phyloP scores from a whole-genome alignment of 2,113 vertebrate genomes.

The Oplegnathus fasciatus region DNA sequence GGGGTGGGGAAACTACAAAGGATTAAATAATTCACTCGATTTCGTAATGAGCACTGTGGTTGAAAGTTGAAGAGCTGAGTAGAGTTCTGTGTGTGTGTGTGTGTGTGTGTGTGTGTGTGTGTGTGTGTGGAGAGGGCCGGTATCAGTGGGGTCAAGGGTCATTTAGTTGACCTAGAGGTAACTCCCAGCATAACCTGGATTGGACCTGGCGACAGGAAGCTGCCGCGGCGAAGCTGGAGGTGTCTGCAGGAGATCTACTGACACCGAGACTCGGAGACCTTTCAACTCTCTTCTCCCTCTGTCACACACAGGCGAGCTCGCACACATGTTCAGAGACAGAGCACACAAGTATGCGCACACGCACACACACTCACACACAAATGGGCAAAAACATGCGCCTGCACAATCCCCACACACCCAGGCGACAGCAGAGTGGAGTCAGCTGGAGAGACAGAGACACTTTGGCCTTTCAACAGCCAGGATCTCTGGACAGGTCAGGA shows the following conservation, averaged over 20 bases:
- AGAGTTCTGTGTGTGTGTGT: background rate
- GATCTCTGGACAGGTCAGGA: constrained; percentile 82
- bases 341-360: constrained; percentile 38
- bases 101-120: background rate
- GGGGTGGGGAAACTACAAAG: background rate
- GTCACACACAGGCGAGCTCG: constrained; percentile 45
- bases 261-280: constrained; percentile 70
- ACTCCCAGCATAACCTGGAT: constrained; percentile 64
- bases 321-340: constrained; percentile 59
- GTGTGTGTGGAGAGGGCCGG: background rate
- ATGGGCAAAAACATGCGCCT: constrained; percentile 4
- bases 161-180: constrained; percentile 61
- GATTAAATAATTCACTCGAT: background rate
- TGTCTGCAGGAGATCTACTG: constrained; percentile 73
- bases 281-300: constrained; percentile 65
- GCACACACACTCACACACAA: constrained; percentile 18
- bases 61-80: constrained; percentile 10
- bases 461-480: constrained; percentile 81
- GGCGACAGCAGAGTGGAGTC: constrained; percentile 81
- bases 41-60: background rate
- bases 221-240: constrained; percentile 54
- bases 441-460: constrained; percentile 81
- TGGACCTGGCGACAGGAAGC: constrained; percentile 76
- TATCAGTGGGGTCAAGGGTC: constrained; percentile 58
- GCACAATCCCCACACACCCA: constrained; percentile 42